These are phyloP conservation scores for Cabera pusaria DNA, from an alignment of 2,888 invertebrate species.

Conservation along the genomic window DNA sequence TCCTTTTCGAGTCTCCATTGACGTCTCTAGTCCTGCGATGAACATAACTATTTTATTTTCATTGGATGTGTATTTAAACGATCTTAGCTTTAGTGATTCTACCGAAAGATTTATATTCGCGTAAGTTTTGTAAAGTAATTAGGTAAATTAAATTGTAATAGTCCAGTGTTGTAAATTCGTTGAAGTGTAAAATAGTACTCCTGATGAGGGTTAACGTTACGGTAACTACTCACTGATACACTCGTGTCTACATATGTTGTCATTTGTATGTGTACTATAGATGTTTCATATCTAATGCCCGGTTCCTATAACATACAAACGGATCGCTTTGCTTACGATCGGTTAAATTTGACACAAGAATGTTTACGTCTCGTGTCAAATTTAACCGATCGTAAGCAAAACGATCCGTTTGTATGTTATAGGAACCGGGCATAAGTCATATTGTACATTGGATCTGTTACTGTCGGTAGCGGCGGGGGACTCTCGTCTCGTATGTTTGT, in stretches of 20 bases:
- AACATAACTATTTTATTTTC: conserved; percentile 9
- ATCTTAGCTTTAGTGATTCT: conserved; percentile 17
- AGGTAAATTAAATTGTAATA: conserved; percentile 32
- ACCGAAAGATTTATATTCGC: conserved; percentile 30
- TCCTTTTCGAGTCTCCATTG: conserved; percentile 45
- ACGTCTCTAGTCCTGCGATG: conserved; percentile 47
- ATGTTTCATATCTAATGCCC: conserved; percentile 23
- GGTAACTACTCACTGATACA: conserved; percentile 36
- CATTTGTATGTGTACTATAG: conserved; percentile 19
- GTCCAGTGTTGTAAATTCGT: conserved; percentile 47
- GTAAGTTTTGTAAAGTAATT: conserved; percentile 51
- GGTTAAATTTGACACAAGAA: background rate
- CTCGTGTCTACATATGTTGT: conserved; percentile 36
- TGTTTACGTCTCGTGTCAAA: no score
- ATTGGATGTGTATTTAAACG: conserved; percentile 13
- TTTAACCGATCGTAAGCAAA: no score
- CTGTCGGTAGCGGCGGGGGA: no score
- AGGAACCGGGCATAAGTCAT: no score
- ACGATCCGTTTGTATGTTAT: no score
- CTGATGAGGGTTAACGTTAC: conserved; percentile 50
- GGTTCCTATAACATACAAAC: no score
- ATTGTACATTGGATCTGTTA: no score
- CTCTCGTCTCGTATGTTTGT: conserved; percentile 4
- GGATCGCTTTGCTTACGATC: conserved; percentile 8
- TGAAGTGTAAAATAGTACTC: conserved; percentile 39